Conservation (phyloP, 2,888 invertebrate species). For the Rhorus exstirpatorius region DNA sequence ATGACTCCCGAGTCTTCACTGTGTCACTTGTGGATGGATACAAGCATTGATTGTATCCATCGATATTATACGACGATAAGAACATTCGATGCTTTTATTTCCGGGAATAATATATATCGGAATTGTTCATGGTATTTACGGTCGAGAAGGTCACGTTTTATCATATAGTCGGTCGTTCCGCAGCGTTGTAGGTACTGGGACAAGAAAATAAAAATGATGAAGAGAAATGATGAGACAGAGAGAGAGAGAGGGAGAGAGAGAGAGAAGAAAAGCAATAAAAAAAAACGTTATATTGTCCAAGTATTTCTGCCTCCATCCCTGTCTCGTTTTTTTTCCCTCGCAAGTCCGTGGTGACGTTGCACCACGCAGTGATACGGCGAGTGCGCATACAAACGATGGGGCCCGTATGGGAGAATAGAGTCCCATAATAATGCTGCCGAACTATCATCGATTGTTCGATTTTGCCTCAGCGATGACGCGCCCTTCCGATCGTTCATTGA, state of each 20-base stretch:
- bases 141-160: conserved; percentile 77
- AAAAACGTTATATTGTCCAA: not conserved
- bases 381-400: conserved; percentile 55
- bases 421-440: conserved; percentile 71
- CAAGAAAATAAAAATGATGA: conserved; percentile 68
- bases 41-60: conserved; percentile 79
- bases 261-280: not conserved
- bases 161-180: conserved; percentile 70
- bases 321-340: not conserved
- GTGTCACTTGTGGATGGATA: conserved; percentile 43
- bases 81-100: conserved; percentile 71
- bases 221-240: too few relatives aligned
- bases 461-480: conserved; percentile 72
- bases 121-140: conserved; percentile 32
- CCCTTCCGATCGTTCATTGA: conserved; percentile 62
- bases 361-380: conserved; percentile 38
- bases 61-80: conserved; percentile 67
- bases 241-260: conserved; percentile 35
- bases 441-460: conserved; percentile 82
- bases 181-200: conserved; percentile 71
- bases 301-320: not conserved
- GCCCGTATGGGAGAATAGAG: conserved; percentile 61
- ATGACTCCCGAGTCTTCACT: not conserved
- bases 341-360: conserved; percentile 37
- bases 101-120: conserved; percentile 59